A percentile compares a stretch with the other conserved stretches of the same genome.
These are phyloP conservation scores for Pipistrellus pygmaeus DNA, from an alignment of 2,797 vertebrate species.

Conservation along the genomic window DNA sequence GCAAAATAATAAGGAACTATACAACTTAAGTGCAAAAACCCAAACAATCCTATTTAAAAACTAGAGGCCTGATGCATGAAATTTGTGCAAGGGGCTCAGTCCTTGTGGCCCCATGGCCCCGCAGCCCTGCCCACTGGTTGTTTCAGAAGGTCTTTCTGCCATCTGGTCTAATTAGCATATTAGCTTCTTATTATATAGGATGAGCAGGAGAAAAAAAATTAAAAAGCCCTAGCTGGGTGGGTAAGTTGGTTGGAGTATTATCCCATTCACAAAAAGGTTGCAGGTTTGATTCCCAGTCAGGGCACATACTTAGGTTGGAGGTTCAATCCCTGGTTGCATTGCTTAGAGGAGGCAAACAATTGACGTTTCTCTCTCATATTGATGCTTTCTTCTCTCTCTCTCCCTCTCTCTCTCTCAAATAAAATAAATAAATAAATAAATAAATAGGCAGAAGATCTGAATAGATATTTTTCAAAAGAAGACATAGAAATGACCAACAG, in stretches of 20 bases:
- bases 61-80: no score
- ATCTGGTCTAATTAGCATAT: no score
- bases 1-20: constrained; percentile 5
- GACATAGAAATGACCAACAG: neutral
- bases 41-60: neutral
- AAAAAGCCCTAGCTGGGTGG: neutral
- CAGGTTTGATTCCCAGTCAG: neutral
- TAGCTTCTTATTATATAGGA: neutral
- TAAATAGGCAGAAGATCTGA: neutral
- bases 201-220: neutral
- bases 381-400: neutral
- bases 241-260: neutral
- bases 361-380: neutral
- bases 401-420: neutral
- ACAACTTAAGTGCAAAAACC: neutral
- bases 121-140: no score
- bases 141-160: no score
- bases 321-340: neutral
- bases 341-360: neutral
- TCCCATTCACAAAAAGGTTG: neutral
- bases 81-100: no score
- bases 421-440: neutral
- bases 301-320: neutral
- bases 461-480: neutral
- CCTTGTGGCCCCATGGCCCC: no score